Evolutionary conservation across 2,113 vertebrate species (phyloP).

Genomic region (Rhea americana): DNA sequence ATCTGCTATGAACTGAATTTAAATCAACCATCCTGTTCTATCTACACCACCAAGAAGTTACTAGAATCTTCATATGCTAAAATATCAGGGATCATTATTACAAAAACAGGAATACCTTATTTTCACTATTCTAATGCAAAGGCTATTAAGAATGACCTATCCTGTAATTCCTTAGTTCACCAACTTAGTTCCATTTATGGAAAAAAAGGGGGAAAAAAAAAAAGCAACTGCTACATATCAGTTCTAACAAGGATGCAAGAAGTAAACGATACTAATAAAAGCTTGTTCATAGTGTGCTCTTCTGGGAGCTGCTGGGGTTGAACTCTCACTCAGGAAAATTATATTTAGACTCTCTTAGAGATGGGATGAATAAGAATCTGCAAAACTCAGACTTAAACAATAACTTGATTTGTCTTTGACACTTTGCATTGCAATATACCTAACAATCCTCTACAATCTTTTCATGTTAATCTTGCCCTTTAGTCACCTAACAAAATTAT

Average conservation of each 20-base stretch:
- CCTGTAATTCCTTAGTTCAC: not conserved
- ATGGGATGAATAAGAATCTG: not conserved
- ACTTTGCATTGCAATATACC: not conserved
- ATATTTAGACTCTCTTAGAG: not conserved
- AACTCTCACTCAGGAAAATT: not conserved
- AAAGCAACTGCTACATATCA: not conserved
- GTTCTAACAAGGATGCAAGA: not conserved
- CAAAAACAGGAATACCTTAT: not conserved
- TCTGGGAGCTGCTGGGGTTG: too few species aligned
- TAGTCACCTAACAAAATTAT: not conserved
- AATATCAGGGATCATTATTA: not conserved
- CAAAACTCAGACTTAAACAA: not conserved
- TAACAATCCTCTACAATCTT: not conserved
- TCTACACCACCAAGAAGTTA: not conserved
- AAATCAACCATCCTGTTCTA: not conserved
- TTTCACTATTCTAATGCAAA: not conserved
- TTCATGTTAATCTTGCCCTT: rapidly evolving
- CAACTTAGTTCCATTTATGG: not conserved
- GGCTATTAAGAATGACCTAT: not conserved
- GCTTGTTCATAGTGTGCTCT: not conserved
- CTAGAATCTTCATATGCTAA: not conserved
- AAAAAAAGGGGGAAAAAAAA: too few species aligned
- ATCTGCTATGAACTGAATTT: not conserved
- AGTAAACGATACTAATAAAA: not conserved
- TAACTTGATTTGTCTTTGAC: not conserved